phyloP scores from a whole-genome alignment of 2,113 vertebrate genomes.

The Microcebus ravelobensis region DNA sequence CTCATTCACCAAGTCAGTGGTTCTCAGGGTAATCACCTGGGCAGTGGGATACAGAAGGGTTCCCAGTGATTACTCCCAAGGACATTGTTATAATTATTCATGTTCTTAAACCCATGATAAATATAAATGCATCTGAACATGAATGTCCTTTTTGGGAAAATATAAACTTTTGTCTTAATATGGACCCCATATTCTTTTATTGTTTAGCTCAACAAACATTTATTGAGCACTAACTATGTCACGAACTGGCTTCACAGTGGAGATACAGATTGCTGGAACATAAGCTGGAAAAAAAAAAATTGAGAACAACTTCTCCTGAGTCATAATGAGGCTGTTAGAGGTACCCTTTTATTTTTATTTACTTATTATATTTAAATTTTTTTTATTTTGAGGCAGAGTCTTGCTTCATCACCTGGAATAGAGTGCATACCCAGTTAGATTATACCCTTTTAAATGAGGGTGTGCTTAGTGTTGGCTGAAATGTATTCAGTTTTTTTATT shows the following conservation, averaged over 20 bases:
- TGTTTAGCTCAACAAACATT: neutral
- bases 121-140: neutral
- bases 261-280: neutral
- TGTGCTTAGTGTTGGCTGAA: neutral
- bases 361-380: too few species aligned
- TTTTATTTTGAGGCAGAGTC: too few species aligned
- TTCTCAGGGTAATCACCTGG: neutral
- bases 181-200: neutral
- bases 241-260: constrained; percentile 15
- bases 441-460: neutral
- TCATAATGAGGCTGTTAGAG: neutral
- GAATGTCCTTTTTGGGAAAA: neutral
- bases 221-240: neutral
- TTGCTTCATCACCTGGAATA: too few species aligned
- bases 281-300: neutral
- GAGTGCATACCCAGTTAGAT: neutral
- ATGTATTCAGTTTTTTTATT: neutral
- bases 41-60: neutral
- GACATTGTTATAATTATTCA: neutral
- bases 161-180: neutral
- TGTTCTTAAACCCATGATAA: neutral
- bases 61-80: neutral
- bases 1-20: neutral
- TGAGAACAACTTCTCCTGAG: constrained; percentile 6
- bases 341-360: neutral